A percentile compares a stretch with the other conserved stretches of the same genome.
Evolutionary conservation across 2,888 invertebrate genomes (phyloP).

Genomic region (Heliconius ethilla): DNA sequence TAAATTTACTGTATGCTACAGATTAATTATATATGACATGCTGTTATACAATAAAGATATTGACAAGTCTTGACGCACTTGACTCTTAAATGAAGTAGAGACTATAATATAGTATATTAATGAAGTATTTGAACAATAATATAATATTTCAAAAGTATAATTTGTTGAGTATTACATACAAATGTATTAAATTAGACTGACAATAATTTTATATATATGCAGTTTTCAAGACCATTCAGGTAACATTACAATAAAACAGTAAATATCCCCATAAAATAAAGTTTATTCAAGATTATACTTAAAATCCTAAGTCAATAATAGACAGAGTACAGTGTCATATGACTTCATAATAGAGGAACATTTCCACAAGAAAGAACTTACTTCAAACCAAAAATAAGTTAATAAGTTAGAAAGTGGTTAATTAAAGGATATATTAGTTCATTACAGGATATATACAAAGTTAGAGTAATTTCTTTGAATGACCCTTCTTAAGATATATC

Average conservation of each 20-base stretch:
- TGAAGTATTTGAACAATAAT: neutral
- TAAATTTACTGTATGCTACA: no score
- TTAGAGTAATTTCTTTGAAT: neutral
- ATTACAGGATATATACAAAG: neutral
- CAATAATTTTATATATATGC: neutral
- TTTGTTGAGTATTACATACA: neutral
- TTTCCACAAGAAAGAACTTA: neutral
- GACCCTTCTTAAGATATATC: slow-evolving; percentile 21
- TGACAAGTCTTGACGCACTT: neutral
- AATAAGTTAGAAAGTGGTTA: neutral
- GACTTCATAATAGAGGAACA: slow-evolving; percentile 2
- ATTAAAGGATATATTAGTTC: neutral
- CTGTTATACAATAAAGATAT: neutral
- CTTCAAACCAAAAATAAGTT: neutral
- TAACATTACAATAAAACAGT: neutral
- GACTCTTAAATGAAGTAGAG: neutral
- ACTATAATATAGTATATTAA: neutral
- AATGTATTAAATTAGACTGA: neutral
- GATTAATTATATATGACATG: neutral
- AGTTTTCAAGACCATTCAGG: neutral
- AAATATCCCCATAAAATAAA: neutral
- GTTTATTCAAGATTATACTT: neutral
- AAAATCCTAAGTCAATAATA: neutral
- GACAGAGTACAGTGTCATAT: slow-evolving; percentile 12
- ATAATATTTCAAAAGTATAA: neutral